Percentiles rank a stretch among this genome's conserved stretches.
Conservation (phyloP, 1,140 invertebrate species). For the Apis cerana region DNA sequence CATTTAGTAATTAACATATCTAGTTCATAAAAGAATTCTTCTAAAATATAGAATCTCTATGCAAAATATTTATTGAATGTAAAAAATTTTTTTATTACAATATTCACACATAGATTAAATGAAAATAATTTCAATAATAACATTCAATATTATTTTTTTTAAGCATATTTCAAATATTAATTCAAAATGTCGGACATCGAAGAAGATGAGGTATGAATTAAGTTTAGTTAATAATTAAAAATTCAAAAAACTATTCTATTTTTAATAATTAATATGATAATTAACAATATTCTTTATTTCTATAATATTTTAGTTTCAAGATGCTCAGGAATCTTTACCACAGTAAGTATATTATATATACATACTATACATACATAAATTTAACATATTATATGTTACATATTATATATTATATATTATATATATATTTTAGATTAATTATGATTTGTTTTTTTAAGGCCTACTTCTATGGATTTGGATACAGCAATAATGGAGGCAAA, state of each 20-base stretch:
- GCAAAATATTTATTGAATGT: neutral
- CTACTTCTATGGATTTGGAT: conserved; percentile 83
- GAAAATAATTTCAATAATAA: neutral
- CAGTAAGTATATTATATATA: conserved; percentile 65
- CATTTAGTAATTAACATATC: conserved; percentile 30
- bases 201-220: conserved; percentile 72
- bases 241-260: neutral
- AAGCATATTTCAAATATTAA: conserved; percentile 56
- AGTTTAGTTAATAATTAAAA: neutral
- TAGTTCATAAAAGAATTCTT: neutral
- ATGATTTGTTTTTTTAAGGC: conserved; percentile 63
- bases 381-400: neutral
- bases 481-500: conserved; percentile 86
- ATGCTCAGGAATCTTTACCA: conserved; percentile 76
- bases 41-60: neutral
- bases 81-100: neutral
- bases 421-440: conserved; percentile 4
- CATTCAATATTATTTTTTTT: conserved; percentile 40
- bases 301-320: conserved; percentile 76
- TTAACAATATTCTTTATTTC: neutral
- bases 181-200: conserved; percentile 75
- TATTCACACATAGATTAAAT: neutral
- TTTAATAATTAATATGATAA: neutral
- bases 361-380: conserved; percentile 26
- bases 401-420: conserved; percentile 32